Evolutionary conservation across 2,888 invertebrate genomes (phyloP), one percentile per base, ranked within the genome.

Genomic region (Lasioglossum pauxillum): DNA sequence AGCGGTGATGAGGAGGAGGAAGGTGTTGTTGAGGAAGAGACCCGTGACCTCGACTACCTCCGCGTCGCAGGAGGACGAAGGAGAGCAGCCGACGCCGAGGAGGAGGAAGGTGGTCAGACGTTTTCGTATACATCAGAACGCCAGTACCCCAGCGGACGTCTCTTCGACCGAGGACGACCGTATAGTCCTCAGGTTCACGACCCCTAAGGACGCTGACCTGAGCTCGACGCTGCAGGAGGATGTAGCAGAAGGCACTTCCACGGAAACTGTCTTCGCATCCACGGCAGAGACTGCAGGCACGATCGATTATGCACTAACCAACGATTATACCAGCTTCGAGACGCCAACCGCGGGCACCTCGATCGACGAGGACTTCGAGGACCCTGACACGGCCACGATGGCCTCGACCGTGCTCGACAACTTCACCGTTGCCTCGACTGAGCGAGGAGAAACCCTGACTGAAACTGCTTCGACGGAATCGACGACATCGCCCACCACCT

Each of bases 91-190:
- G 19, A 3, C 44, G 27, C 71, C 72, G 49, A 91, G 93, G 38
- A 91, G 91, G 75, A 92, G 93, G 35, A 94, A 94, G 88, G 85
- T 94, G 46, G 84, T 94, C 31, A 92, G 92, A 85, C 92, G 94
- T 14, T 75, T 95, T 46, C 91, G 94, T 49, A 92, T 93, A 0
- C 78, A 74, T 8, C 67, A 77, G 8, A 84, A 84, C 23, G 64
- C 44, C 5, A 49, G 27, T 14, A 60, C 75, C 16, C 67, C 10
- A 31, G 84, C 10, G 1, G 81, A 81, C 2, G 31, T 41, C 38
- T 8, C 31, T 27, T 5, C 72, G 2, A 60, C 83, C 10, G 64
- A 86, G 38, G 75, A 78, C 16, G 69, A 75, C 16, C 38, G 83
- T 19, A 49, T 64, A n/a, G 16, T 79, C 0, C 14, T 76, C 10